Evolutionary conservation across 1,140 invertebrate species (phyloP), one percentile per base, ranked within the genome.

Genomic region (Mylabris phalerata): DNA sequence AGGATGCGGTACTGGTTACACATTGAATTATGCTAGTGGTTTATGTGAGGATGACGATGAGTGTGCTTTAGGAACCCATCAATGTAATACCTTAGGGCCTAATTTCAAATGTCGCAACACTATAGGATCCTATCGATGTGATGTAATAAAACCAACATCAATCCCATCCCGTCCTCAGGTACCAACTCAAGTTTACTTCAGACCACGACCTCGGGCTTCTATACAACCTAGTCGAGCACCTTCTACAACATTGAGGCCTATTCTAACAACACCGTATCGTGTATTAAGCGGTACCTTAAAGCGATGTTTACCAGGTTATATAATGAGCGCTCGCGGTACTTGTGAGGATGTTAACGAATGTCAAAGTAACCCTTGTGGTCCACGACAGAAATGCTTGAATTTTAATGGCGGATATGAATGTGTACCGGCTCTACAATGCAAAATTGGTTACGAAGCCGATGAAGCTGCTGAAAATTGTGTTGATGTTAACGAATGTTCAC

Each of bases 1-100:
- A 19, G 87, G 89, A 0, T 98, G 96, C 75, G 96, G 96, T 0
- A 98, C 95, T 0, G 96, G 97, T 0, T 98, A 98, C 69, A 95
- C 93, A 0, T 74, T 98, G 3, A 95, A 98, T 70, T 86, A 89
- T 5, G 82, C 85, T 7, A 90, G 88, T 3, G 87, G 92, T 55
- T 78, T 84, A 57, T 98, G 95, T 75, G 90, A 93, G 79, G 95
- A 98, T 74, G 88, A 97, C 64, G 89, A 98, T 73, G 96, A 98
- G 75, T 99, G 96, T 70, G 62, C 74, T 0, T 75, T 92, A 2
- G 85, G 86, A 4, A 89, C 83, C 0, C 85, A 98, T 71, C 88
- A 90, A 66, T 98, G 96, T 70, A 51, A 68, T 27, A 57, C 67
- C 42, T 75, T 81, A 2, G 83, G 84, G 0, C 67, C 78, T 0